Base-by-base conservation (phyloP, 2,113 vertebrate species). In the Tiliqua scincoides region DNA sequence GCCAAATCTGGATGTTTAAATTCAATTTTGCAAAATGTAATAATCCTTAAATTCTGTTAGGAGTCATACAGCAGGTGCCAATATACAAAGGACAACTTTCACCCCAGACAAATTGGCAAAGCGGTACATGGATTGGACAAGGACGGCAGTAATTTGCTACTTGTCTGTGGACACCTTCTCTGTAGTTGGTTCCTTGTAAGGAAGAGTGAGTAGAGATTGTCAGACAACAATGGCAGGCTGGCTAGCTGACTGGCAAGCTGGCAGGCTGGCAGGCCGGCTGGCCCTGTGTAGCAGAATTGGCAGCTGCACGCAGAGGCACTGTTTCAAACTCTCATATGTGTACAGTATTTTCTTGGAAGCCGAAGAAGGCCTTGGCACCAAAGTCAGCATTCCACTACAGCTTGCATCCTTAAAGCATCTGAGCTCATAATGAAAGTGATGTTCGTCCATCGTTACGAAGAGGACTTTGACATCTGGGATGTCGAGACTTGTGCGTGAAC, bases 11-110 rank as follows among this genome's bases (percentile, higher is more conserved):
- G 18, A 37, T 70, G 25, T 52, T 62, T 71, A 80, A 1, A 83
- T 85, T 89, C 83, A 48, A 27, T 91, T 91, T 92, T 70, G 87
- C 65, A 84, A 27, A 89, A 78, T 37, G 54, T 52, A 86, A 74
- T 68, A 65, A 87, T 82, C 40, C 82, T 57, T 75, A 79, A 89
- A 54, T 86, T 35, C n/a, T 43, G 88, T 73, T 65, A 85, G 80
- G 81, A 91, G 76, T 40, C 84, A 74, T 79, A 74, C 82, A 78
- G 25, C 62, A 74, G 90, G 88, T 68, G 54, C n/a, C n/a, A n/a
- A 65, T 14, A 83, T 54, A 40, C 32, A 83, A 91, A 76, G 84
- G 84, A 48, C 32, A 90, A 91, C 89, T 90, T 88, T 82, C 27
- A 0, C 32, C 17, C 61, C 25, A 59, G 63, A 92, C 84, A 92